Evolutionary conservation across 2,113 vertebrate species (phyloP).

Genomic region (Octodon degus): DNA sequence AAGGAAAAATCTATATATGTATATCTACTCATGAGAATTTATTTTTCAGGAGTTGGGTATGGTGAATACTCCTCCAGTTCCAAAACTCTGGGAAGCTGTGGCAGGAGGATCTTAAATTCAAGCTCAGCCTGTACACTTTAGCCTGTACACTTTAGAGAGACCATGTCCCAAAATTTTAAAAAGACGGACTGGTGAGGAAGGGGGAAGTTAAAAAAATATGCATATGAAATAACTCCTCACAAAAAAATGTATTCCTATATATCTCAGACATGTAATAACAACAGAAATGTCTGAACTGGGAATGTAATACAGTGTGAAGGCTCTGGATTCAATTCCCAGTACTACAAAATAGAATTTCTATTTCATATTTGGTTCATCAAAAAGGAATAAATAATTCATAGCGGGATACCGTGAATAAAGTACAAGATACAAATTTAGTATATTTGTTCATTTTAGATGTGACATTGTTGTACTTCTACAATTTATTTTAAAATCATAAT

Average conservation of each 20-base stretch:
- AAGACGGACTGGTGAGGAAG: neutral
- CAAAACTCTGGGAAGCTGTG: neutral
- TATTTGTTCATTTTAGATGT: neutral
- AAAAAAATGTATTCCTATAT: neutral
- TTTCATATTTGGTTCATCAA: slow-evolving; percentile 14
- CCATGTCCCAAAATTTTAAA: neutral
- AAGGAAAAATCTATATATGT: neutral
- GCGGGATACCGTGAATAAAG: slow-evolving; percentile 17
- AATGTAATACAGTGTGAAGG: neutral
- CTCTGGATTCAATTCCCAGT: neutral
- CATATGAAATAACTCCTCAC: neutral
- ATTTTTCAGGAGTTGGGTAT: neutral
- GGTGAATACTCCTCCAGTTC: neutral
- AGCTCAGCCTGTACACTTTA: neutral
- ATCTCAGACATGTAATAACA: neutral
- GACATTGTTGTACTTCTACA: neutral
- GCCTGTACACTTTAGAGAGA: too few species aligned
- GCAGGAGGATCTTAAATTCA: neutral
- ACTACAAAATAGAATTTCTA: neutral
- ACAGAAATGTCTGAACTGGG: neutral
- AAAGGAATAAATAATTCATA: neutral
- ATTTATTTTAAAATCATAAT: slow-evolving; percentile 10
- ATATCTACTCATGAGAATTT: slow-evolving; percentile 5
- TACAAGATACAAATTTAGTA: slow-evolving; percentile 39
- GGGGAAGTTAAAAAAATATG: neutral